Base-by-base conservation (phyloP, 2,888 invertebrate genomes). In the Himalopsyche anomala region DNA sequence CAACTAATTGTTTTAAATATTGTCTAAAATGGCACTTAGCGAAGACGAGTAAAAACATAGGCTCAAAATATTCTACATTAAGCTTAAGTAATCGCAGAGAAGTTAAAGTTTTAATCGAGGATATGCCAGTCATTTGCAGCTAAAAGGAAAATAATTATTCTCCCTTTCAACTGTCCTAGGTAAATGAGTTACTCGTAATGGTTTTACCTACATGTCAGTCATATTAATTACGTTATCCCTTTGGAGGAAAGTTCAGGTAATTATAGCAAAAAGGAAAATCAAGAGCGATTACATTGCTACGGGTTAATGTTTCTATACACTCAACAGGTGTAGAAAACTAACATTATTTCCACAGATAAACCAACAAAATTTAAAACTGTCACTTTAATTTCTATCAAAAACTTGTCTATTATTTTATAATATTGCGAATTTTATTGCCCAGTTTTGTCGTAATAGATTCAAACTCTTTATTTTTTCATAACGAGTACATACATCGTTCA, bases 111-210 rank as follows among this genome's bases (percentile, higher is more conserved):
- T 11, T 9, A 19, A 19, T 11, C 62, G 2, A 19, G 19, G 28
- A 19, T 28, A 62, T 62, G 62, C 28, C n/a, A 9, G 19, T 62
- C 62, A 28, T 62, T 62, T 28, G 62, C n/a, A 62, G 62, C 19
- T 19, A 62, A 62, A 62, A 62, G 62, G 62, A 62, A 62, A 62
- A 62, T 62, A 62, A 62, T 62, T 19, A 62, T 28, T 62, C 28
- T 62, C 62, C 19, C n/a, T 62, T 62, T 15, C 5, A 19, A 62
- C 28, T 62, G 11, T 62, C 19, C 4, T 62, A 62, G 62, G n/a
- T 62, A 62, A 62, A 62, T 62, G 62, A 62, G 62, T 62, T 62
- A 62, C 62, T 11, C 6, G 62, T 19, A 62, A 62, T 62, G 62
- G 62, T 28, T 62, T 62, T 62, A 62, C 62, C 56, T 56, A 5